Evolutionary conservation across 2,888 invertebrate species (phyloP).

Genomic region (Ryuthela nishihirai): DNA sequence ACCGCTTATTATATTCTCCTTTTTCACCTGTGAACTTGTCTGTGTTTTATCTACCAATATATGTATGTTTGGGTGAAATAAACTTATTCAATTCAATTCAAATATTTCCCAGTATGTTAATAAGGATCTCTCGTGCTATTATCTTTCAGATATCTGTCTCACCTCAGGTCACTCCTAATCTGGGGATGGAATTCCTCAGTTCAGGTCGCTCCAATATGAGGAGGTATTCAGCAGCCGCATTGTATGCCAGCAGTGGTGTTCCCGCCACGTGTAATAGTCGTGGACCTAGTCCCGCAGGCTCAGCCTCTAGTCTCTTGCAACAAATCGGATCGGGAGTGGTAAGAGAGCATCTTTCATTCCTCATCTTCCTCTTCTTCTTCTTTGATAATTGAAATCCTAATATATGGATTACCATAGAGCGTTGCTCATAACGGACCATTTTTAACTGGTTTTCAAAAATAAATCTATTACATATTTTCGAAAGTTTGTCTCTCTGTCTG

Average conservation of each 20-base stretch:
- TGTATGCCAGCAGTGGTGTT: slow-evolving; percentile 29
- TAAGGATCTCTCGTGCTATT: too few relatives aligned
- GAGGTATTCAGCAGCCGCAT: slow-evolving; percentile 41
- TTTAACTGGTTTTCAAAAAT: not conserved
- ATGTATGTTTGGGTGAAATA: too few relatives aligned
- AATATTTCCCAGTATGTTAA: too few relatives aligned
- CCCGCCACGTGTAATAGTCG: slow-evolving; percentile 24
- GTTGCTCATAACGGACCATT: not conserved
- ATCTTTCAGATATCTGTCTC: slow-evolving; percentile 21
- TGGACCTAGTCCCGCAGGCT: slow-evolving; percentile 31
- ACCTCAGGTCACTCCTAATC: slow-evolving; percentile 28
- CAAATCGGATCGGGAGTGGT: slow-evolving; percentile 39
- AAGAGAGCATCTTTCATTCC: slow-evolving; percentile 2
- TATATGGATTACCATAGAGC: too few relatives aligned
- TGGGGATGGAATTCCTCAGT: slow-evolving; percentile 39
- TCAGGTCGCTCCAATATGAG: slow-evolving; percentile 40
- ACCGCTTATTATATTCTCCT: too few relatives aligned
- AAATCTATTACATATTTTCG: not conserved
- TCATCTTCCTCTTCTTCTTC: too few relatives aligned
- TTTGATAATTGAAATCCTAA: too few relatives aligned
- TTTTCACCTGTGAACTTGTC: too few relatives aligned
- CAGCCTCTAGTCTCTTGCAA: slow-evolving; percentile 36
- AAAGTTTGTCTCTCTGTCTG: not conserved
- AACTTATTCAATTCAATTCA: too few relatives aligned
- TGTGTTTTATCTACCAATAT: too few relatives aligned